Percentiles rank a stretch among this genome's conserved stretches.
phyloP scores from a whole-genome alignment of 2,113 vertebrate genomes.

The Oreocharis arfaki region DNA sequence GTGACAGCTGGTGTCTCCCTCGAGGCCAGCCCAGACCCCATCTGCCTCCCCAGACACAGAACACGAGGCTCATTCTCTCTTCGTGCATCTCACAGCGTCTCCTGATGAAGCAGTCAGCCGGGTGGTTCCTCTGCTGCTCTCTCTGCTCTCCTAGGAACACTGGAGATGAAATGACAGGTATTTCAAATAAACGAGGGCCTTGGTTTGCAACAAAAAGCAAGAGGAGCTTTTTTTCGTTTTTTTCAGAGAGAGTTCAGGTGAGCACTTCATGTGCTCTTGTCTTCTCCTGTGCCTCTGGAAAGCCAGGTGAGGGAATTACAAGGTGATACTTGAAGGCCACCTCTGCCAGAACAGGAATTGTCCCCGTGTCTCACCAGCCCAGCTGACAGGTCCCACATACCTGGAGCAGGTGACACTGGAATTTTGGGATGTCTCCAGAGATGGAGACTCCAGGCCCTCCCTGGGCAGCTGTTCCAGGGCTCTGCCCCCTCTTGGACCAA shows the following conservation, averaged over 20 bases:
- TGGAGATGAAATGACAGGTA: neutral
- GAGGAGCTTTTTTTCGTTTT: neutral
- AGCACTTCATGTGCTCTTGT: neutral
- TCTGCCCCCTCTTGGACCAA: neutral
- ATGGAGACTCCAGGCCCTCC: neutral
- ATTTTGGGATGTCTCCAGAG: neutral
- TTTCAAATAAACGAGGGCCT: neutral
- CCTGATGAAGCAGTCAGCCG: neutral
- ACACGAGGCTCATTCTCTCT: neutral
- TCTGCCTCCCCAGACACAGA: neutral
- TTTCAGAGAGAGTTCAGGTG: neutral
- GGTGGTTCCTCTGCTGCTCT: neutral
- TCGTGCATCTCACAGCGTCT: neutral
- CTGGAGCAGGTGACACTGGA: neutral
- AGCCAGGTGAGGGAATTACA: neutral
- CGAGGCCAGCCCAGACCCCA: neutral
- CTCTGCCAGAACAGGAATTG: neutral
- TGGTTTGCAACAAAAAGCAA: neutral
- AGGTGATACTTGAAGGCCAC: neutral
- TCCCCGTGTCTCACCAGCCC: neutral
- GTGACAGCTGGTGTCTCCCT: neutral
- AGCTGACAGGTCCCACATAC: neutral
- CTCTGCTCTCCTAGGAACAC: neutral
- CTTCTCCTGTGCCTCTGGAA: neutral
- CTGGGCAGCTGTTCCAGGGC: neutral